Evolutionary conservation across 2,888 invertebrate genomes (phyloP).

Genomic region (Cosmia trapezina): DNA sequence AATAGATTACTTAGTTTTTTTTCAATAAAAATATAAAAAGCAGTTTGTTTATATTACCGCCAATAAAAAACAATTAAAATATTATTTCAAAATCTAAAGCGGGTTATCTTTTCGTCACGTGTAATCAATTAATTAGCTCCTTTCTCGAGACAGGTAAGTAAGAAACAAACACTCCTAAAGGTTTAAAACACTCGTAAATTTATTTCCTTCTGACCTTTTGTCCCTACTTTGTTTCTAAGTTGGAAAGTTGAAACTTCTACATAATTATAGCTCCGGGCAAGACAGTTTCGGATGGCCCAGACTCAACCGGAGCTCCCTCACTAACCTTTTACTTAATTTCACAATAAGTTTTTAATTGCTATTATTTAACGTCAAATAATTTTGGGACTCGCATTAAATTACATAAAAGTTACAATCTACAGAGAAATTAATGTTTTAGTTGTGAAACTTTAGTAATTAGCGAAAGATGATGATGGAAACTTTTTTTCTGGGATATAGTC

Average conservation of each 20-base stretch:
- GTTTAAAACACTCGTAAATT: conserved; percentile 34
- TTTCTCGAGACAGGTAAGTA: background rate
- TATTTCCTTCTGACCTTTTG: conserved; percentile 37
- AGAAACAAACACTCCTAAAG: conserved; percentile 36
- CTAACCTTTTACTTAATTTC: conserved; percentile 39
- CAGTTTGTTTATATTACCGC: no score
- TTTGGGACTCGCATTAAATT: conserved; percentile 29
- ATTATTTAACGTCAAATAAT: conserved; percentile 48
- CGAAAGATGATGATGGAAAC: background rate
- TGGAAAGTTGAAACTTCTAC: conserved; percentile 56
- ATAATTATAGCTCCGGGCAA: conserved; percentile 58
- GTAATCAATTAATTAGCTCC: conserved; percentile 5
- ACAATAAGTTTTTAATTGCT: conserved; percentile 52
- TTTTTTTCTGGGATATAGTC: background rate
- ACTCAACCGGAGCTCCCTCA: conserved; percentile 8
- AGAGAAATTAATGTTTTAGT: conserved; percentile 24
- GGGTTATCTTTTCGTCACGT: background rate
- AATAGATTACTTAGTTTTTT: no score
- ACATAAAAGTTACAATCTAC: conserved; percentile 29
- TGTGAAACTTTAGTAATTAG: conserved; percentile 36
- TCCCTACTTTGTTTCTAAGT: conserved; percentile 32
- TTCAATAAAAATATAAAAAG: no score
- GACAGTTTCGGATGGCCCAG: conserved; percentile 38
- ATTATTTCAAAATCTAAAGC: no score
- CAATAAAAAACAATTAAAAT: no score